Base-by-base conservation (phyloP, 2,888 invertebrate genomes). In the Abrostola tripartita region DNA sequence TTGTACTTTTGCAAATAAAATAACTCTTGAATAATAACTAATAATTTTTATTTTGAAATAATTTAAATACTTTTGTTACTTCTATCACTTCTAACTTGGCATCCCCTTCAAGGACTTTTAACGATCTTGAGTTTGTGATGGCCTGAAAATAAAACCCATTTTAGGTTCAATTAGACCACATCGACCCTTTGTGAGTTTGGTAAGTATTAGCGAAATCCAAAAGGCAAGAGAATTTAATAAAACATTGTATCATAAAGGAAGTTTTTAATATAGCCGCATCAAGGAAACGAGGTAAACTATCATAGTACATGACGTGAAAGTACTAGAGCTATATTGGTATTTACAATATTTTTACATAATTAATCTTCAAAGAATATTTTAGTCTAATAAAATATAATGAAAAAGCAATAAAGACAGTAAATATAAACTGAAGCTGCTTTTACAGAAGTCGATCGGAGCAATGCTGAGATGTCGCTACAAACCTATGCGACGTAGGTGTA, bases 401-500 rank as follows among this genome's bases (percentile, higher is more conserved):
- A 81, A 44, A 81, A 78, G 79, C 76, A 79, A 78, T 76, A 56
- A 65, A 74, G 76, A 78, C 81, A 76, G 73, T 80, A 81, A 68
- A 58, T 76, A 76, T 76, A 66, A 76, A 78, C 69, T 80, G 77
- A 76, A 71, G 74, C 65, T 65, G 69, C 68, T 64, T 68, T 71
- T 62, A 68, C 66, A 70, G 71, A 66, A 71, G 71, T 69, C 63
- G 71, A 53, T 64, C 69, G 77, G 74, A 72, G 79, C 76, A 78
- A 69, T 69, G 76, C 10, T 50, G 67, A 55, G 65, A 57, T 58
- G 61, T 62, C 68, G 71, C 73, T 81, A 85, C 88, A 87, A 79
- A 91, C 92, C 95, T 96, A 99, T 95, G 98, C 98, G 95, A 99
- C 98, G 95, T 99, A 99, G 80, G 98, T 97, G 96, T 99, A 99